Evolutionary conservation across 2,888 invertebrate species (phyloP).

Genomic region (Microctonus hyperodae): DNA sequence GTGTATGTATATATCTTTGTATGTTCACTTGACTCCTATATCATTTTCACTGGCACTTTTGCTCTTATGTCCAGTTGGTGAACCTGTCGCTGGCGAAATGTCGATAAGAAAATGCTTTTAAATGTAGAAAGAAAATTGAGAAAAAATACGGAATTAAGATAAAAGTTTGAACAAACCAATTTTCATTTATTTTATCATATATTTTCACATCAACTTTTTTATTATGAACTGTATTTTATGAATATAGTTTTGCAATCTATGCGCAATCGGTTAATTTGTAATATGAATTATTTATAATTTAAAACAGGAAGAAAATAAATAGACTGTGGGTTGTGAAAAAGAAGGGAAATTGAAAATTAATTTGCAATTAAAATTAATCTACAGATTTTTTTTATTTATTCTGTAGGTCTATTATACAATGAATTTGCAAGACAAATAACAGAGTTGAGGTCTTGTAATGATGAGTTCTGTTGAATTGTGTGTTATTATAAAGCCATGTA

Average conservation of each 20-base stretch:
- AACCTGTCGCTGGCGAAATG: neutral
- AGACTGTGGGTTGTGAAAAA: neutral
- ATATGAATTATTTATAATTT: neutral
- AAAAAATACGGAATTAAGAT: neutral
- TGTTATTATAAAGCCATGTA: constrained; percentile 2
- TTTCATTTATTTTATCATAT: neutral
- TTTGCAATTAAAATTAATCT: neutral
- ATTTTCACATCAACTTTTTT: neutral
- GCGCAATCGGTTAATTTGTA: neutral
- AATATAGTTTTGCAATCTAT: neutral
- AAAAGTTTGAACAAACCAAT: neutral
- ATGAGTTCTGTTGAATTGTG: constrained; percentile 1
- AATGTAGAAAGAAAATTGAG: neutral
- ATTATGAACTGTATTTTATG: neutral
- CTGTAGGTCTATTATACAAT: neutral
- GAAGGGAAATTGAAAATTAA: constrained; percentile 3
- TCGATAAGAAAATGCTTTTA: neutral
- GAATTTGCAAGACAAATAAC: constrained; percentile 25
- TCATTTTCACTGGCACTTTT: neutral
- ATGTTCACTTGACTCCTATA: neutral
- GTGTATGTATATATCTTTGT: neutral
- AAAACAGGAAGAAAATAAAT: neutral
- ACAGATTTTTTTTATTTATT: neutral
- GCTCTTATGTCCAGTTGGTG: neutral
- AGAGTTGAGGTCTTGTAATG: constrained; percentile 18